These are phyloP conservation scores for Phyllostomus discolor DNA, from an alignment of 2,113 vertebrate species.

Conservation along the genomic window DNA sequence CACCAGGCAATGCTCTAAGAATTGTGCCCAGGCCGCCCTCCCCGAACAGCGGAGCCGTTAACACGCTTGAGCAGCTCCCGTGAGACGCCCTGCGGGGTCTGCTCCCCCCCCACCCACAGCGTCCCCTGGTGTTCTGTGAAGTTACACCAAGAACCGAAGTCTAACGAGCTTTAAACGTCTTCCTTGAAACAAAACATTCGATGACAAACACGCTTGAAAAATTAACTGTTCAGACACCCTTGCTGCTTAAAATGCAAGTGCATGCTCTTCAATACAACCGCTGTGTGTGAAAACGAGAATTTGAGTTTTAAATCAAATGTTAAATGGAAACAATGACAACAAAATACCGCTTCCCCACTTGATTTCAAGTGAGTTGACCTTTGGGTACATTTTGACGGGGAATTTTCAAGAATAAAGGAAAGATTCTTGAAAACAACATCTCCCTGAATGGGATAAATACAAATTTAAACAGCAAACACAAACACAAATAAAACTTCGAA, in stretches of 20 bases:
- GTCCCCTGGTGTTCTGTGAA: conserved; percentile 61
- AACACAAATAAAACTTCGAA: not conserved
- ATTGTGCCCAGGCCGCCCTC: conserved; percentile 83
- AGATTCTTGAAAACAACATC: not conserved
- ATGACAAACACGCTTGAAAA: not conserved
- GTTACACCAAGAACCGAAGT: conserved; percentile 52
- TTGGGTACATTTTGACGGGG: too few relatives aligned
- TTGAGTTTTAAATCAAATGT: not conserved
- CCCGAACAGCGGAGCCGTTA: conserved; percentile 77
- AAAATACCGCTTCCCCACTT: not conserved
- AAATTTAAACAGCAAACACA: not conserved
- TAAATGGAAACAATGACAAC: not conserved
- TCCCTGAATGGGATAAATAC: not conserved
- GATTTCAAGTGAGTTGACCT: not conserved
- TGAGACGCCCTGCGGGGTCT: conserved; percentile 46
- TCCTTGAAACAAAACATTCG: conserved; percentile 45
- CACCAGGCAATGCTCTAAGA: conserved; percentile 80
- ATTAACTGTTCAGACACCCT: conserved; percentile 28
- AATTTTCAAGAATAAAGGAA: not conserved
- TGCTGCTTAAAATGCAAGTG: not conserved
- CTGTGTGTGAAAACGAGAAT: not conserved
- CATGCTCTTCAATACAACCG: not conserved
- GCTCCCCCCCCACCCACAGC: conserved; percentile 5
- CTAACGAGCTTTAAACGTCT: conserved; percentile 3
- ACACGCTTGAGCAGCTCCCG: conserved; percentile 62